These are phyloP conservation scores for Ptychoptera albimana DNA, from an alignment of 2,888 invertebrate genomes.

Conservation along the genomic window DNA sequence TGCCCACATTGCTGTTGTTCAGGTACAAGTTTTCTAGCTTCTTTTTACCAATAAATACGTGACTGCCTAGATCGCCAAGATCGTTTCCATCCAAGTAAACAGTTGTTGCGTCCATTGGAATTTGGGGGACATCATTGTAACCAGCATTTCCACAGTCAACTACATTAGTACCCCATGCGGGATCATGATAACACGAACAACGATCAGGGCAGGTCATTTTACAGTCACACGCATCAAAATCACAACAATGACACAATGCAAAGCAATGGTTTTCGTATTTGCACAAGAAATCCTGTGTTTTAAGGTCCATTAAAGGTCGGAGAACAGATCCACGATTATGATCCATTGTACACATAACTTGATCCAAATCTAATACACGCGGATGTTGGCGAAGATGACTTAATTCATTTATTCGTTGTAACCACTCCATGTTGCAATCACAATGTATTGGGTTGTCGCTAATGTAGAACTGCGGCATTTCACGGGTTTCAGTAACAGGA, in stretches of 20 bases:
- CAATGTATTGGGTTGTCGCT: slow-evolving; percentile 71
- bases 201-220: slow-evolving; percentile 78
- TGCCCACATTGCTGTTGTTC: slow-evolving; percentile 59
- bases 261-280: slow-evolving; percentile 71
- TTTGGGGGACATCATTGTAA: slow-evolving; percentile 56
- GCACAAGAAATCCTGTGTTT: slow-evolving; percentile 55
- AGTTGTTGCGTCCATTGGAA: slow-evolving; percentile 82
- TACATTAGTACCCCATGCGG: slow-evolving; percentile 69
- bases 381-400: slow-evolving; percentile 57
- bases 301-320: slow-evolving; percentile 13
- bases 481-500: slow-evolving; percentile 34
- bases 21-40: slow-evolving; percentile 60
- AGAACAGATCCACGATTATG: slow-evolving; percentile 31
- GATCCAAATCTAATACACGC: slow-evolving; percentile 62
- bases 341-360: slow-evolving; percentile 58
- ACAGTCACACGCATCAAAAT: slow-evolving; percentile 81
- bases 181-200: slow-evolving; percentile 76
- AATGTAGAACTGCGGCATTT: slow-evolving; percentile 62
- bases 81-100: slow-evolving; percentile 71
- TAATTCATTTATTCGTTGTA: slow-evolving; percentile 61
- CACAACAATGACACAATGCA: slow-evolving; percentile 74
- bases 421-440: slow-evolving; percentile 78
- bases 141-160: slow-evolving; percentile 66
- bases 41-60: slow-evolving; percentile 75
- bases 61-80: slow-evolving; percentile 61